Evolutionary conservation across 2,797 vertebrate genomes (phyloP), one percentile per base, ranked within the genome.

Genomic region (Phyllotis vaccarum): DNA sequence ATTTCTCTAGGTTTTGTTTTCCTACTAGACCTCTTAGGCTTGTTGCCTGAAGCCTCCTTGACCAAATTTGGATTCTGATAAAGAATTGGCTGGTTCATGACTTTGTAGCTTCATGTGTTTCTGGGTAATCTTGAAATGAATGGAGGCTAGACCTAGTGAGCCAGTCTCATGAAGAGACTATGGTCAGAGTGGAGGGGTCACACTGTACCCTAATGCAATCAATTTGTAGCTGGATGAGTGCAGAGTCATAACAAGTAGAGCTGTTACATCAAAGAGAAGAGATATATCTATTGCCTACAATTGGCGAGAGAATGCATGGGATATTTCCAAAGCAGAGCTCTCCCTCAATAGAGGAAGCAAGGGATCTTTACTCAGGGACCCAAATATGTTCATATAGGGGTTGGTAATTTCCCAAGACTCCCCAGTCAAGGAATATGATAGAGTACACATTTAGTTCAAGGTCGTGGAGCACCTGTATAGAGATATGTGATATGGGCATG

Each of bases 1-100:
- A 62, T 40, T 43, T 70, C 92, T 88, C 72, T 79, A 80, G 66
- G 34, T 87, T 91, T 95, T 54, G 22, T 87, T 91, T 85, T 86
- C 52, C 21, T 75, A 12, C 3, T 43, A 43, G 75, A 58, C 52
- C 17, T 90, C 62, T 66, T 56, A 8, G 11, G 40, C 49, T 89
- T 86, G 9, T 79, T 94, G 58, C 83, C 22, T 43, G 46, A 31
- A 80, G 72, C 40, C 46, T 58, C 75, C 86, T 94, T 80, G 72
- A 83, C 89, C 46, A 92, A 83, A 95, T 91, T 70, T 94, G 62
- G 80, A 75, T 43, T 75, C 31, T 4, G 58, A 70, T 89, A 9
- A 75, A 79, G 34, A 68, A 1, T 66, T 70, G 90, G 74, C 31
- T 70, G 62, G 43, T 54, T 22, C 72, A 27, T 49, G 22, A 37